Percentiles rank a stretch among this genome's conserved stretches.
These are phyloP conservation scores for Endomychus coccineus DNA, from an alignment of 2,888 invertebrate genomes.

Conservation along the genomic window DNA sequence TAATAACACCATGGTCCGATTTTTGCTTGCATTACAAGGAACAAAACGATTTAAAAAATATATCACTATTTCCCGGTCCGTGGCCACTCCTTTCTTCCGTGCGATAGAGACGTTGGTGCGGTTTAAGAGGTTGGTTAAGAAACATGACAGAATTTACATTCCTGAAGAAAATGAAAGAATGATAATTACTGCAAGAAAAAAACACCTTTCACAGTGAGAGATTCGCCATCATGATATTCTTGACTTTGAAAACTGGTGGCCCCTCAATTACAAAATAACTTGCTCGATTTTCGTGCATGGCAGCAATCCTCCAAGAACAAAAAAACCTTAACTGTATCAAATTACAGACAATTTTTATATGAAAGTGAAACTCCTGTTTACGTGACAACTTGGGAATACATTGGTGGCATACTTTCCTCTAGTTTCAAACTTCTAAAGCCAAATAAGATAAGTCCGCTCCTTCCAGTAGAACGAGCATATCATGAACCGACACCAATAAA, in stretches of 20 bases:
- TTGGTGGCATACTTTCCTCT: neutral
- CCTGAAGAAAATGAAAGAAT: slow-evolving; percentile 21
- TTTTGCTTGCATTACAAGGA: slow-evolving; percentile 16
- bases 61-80: slow-evolving; percentile 19
- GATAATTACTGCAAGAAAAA: slow-evolving; percentile 15
- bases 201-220: slow-evolving; percentile 15
- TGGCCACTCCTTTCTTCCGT: slow-evolving; percentile 21
- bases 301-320: slow-evolving; percentile 9
- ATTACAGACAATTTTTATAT: slow-evolving; percentile 9
- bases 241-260: slow-evolving; percentile 2
- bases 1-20: slow-evolving; percentile 19
- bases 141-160: slow-evolving; percentile 20
- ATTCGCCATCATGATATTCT: slow-evolving; percentile 9
- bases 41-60: slow-evolving; percentile 18
- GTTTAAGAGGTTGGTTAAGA: slow-evolving; percentile 16
- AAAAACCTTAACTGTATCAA: slow-evolving; percentile 15
- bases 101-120: slow-evolving; percentile 22
- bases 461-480: slow-evolving; percentile 9
- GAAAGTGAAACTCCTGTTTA: neutral
- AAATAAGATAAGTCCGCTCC: neutral
- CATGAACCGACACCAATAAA: slow-evolving; percentile 15
- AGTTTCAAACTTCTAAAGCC: neutral
- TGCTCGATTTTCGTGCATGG: neutral
- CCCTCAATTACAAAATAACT: slow-evolving; percentile 11
- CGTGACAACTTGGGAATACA: neutral